Base-by-base conservation (phyloP, 2,797 vertebrate genomes). In the Catamblyrhynchus diadema region DNA sequence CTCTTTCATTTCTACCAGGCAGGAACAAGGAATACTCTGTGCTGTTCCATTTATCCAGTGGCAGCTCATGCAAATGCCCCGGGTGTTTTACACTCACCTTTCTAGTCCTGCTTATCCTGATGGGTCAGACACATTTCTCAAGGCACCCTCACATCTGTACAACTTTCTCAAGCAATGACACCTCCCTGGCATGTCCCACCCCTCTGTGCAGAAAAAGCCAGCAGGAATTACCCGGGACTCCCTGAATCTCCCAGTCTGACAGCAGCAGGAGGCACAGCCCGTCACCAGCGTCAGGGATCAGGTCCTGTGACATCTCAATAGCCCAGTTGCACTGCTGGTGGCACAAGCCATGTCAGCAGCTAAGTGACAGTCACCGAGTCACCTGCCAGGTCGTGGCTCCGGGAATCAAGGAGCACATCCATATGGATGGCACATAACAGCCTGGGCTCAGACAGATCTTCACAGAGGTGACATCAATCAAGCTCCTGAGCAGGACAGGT, bases 381-480 rank as follows among this genome's bases (percentile, higher is more conserved):
- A 72, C 84, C 85, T 37, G 75, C 65, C 93, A 51, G 87, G 91
- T 22, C 8, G 2, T 23, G 77, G 72, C 72, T 42, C 50, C 0
- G 0, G 69, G 82, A 93, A 45, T 45, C 65, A 12, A 73, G 80
- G 32, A 88, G 82, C 60, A 42, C 64, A 64, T 82, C 47, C 87
- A 79, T 86, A 86, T 64, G 92, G 95, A 90, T 83, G 82, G 82
- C 39, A 4, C 2, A 0, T 60, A 87, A 88, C 48, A 23, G 79
- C 45, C 78, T 23, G 70, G 8, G 6, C 45, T 42, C 67, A 74
- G 75, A 93, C 48, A 83, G 39, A 81, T 86, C 92, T 82, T 82
- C 88, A 92, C 83, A 81, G 77, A 82, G 86, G 45, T 50, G 81
- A 91, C 11, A 96, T 83, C 93, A 95, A 86, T 94, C 94, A 95